Base-by-base conservation (phyloP, 2,888 invertebrate genomes). In the Hylaea fasciaria region DNA sequence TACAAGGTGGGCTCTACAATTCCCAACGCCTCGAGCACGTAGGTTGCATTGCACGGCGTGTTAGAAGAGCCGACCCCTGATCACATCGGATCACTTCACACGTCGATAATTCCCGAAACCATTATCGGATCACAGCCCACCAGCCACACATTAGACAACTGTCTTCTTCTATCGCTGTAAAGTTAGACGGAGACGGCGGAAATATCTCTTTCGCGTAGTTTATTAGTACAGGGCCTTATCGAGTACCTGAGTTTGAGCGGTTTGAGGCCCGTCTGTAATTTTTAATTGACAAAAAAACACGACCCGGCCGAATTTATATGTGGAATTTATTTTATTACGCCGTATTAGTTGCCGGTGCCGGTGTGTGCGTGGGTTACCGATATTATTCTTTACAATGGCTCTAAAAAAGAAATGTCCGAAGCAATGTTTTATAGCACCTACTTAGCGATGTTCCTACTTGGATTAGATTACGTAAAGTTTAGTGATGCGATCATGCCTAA, bases 221-320 rank as follows among this genome's bases (percentile, higher is more conserved):
- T 69, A 68, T 69, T 66, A 68, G 56, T 55, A 57, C 47, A 66
- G 43, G 14, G 17, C 69, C 78, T 76, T 77, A 74, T 74, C 80
- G 83, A 82, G 89, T 91, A 91, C 91, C 91, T 91, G 89, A 77
- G 76, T 72, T 71, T 72, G 77, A 76, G 66, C 80, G 82, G 10
- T 53, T 44, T 80, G 77, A 51, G 56, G 47, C 62, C 64, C 62
- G 52, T 74, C 77, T 80, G 90, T 92, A 91, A 89, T 88, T 85
- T 87, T 89, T 91, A 91, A 92, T 92, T 91, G 90, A 91, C 90
- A 89, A 90, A 91, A 90, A 91, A 91, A 87, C 76, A 75, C 73
- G 76, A 84, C 81, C 84, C 85, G 68, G 69, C 81, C 81, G 81
- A 86, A 85, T 88, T 86, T 89, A 86, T 87, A 87, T 80, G 81